Conservation (phyloP, 2,113 vertebrate species). For the Caretta caretta region DNA sequence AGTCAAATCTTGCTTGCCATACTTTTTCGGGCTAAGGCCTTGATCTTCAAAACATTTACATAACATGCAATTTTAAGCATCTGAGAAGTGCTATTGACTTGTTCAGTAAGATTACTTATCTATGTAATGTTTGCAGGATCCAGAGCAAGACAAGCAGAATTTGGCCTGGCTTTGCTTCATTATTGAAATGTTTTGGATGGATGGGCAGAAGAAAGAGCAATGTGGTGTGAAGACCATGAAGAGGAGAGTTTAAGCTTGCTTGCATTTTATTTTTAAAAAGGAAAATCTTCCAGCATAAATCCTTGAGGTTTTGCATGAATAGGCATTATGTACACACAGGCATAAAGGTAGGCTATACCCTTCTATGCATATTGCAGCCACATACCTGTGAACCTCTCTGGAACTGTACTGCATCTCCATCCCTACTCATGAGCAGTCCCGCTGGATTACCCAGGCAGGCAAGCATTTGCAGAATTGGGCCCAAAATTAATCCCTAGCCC, state of each 20-base stretch:
- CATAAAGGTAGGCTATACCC: not conserved
- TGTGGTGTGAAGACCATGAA: not conserved
- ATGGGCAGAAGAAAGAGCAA: not conserved
- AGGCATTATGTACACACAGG: not conserved
- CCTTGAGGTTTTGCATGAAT: not conserved
- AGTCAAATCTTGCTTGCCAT: not conserved
- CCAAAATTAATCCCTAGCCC: not conserved
- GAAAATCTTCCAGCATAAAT: not conserved
- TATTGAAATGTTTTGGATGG: not conserved
- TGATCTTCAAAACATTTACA: not conserved
- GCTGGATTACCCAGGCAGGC: not conserved
- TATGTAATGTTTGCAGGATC: not conserved
- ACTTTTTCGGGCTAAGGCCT: not conserved
- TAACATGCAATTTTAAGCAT: not conserved
- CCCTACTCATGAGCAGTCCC: not conserved
- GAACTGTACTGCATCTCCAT: not conserved
- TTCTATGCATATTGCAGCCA: not conserved
- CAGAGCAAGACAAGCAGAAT: not conserved
- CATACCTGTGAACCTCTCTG: not conserved
- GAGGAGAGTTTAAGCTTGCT: not conserved
- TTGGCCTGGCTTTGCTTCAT: not conserved
- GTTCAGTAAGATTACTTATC: not conserved
- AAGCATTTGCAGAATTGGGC: not conserved
- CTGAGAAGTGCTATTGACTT: not conserved
- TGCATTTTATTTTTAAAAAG: not conserved